These are phyloP conservation scores for Bufo gargarizans DNA, from an alignment of 2,113 vertebrate species.

Conservation along the genomic window DNA sequence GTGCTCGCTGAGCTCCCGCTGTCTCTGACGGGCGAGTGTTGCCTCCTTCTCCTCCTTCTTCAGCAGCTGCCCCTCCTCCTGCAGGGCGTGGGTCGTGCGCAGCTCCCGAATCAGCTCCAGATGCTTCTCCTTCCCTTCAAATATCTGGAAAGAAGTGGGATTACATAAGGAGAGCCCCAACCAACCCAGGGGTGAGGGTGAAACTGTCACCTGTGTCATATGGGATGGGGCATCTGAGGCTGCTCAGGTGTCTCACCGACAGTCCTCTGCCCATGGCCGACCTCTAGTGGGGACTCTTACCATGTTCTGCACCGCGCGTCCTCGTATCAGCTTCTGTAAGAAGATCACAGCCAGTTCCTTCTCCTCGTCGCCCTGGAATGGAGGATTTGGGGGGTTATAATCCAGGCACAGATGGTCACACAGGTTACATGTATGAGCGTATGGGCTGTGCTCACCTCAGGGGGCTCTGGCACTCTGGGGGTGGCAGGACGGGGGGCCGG, in stretches of 20 bases:
- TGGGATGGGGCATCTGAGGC: no score
- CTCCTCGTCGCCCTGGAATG: constrained; percentile 83
- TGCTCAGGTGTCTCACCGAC: no score
- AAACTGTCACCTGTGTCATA: no score
- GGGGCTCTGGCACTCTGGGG: constrained; percentile 75
- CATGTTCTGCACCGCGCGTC: constrained; percentile 84
- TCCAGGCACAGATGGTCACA: neutral
- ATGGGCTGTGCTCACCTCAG: constrained; percentile 70
- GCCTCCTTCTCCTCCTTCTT: constrained; percentile 74
- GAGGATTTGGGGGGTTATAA: neutral
- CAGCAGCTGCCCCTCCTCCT: constrained; percentile 76
- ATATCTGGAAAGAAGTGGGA: constrained; percentile 76
- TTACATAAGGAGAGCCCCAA: no score
- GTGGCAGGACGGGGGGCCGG: constrained; percentile 76
- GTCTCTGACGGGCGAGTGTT: constrained; percentile 72
- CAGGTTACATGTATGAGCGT: no score
- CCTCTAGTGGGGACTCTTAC: constrained; percentile 64
- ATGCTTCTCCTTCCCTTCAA: constrained; percentile 83
- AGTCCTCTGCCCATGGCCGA: neutral
- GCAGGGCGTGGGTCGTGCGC: constrained; percentile 79
- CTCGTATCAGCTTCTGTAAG: constrained; percentile 87
- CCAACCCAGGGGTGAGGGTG: neutral
- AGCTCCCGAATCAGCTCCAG: constrained; percentile 85
- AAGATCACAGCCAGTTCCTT: constrained; percentile 82
- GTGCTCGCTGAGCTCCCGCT: constrained; percentile 70